Percentiles rank a stretch among this genome's conserved stretches.
Conservation (phyloP, 2,113 vertebrate genomes). For the Struthidea cinerea region DNA sequence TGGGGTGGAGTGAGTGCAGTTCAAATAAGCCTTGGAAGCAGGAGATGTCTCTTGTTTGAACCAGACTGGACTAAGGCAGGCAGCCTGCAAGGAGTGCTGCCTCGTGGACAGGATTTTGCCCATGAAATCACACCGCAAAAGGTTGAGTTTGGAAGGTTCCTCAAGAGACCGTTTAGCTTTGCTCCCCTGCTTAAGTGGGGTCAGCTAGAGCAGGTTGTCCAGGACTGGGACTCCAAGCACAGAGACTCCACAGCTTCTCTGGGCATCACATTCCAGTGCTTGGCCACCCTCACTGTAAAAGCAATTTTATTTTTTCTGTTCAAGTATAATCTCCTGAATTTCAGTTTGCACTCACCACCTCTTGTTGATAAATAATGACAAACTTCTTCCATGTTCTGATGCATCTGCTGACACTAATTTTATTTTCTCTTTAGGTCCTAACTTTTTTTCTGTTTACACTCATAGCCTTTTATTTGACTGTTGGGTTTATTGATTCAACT, state of each 20-base stretch:
- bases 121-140: background rate
- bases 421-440: background rate
- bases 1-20: background rate
- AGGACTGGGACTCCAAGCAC: background rate
- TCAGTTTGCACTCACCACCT: background rate
- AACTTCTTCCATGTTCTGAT: background rate
- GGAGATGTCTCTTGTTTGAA: background rate
- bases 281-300: background rate
- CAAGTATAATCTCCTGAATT: background rate
- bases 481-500: background rate
- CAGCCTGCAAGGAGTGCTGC: background rate
- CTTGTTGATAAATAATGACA: background rate
- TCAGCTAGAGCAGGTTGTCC: background rate
- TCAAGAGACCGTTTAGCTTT: background rate
- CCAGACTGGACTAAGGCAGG: background rate
- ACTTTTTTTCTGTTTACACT: background rate
- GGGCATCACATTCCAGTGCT: background rate
- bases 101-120: background rate
- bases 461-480: background rate
- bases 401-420: background rate
- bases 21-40: background rate
- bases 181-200: background rate
- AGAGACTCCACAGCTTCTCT: background rate
- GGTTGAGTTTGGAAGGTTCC: background rate
- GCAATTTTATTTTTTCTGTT: background rate